These are phyloP conservation scores for Harpegnathos saltator DNA, from an alignment of 1,140 invertebrate genomes.

Conservation along the genomic window DNA sequence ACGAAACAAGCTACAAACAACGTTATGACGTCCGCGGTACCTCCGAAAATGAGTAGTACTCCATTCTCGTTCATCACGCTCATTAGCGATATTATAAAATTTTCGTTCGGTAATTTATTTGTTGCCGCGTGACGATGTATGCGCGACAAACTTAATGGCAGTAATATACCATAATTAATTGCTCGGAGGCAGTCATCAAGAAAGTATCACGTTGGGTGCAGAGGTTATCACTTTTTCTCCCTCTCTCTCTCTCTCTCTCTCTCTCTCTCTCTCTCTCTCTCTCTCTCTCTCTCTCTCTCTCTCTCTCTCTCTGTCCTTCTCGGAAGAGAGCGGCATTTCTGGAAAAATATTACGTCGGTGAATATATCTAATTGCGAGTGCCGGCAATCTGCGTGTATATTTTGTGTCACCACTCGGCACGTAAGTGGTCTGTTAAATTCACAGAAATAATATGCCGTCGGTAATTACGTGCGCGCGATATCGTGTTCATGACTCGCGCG, in stretches of 20 bases:
- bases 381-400: not conserved
- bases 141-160: no score
- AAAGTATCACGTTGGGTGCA: no score
- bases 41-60: no score
- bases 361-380: conserved; percentile 1
- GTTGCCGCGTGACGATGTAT: no score
- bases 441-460: not conserved
- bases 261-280: not conserved
- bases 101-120: no score
- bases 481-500: not conserved
- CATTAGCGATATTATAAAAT: no score
- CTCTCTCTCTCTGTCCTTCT: not conserved
- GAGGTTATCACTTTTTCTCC: not conserved
- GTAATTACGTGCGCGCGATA: not conserved
- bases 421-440: conserved; percentile 23
- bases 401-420: not conserved
- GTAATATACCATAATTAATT: no score
- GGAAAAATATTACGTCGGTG: not conserved
- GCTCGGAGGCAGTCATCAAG: no score
- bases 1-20: no score
- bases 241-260: not conserved
- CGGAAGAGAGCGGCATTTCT: not conserved
- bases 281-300: not conserved
- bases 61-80: no score
- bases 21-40: no score